phyloP scores from a whole-genome alignment of 1,140 invertebrate species.

The Saccostrea echinata region DNA sequence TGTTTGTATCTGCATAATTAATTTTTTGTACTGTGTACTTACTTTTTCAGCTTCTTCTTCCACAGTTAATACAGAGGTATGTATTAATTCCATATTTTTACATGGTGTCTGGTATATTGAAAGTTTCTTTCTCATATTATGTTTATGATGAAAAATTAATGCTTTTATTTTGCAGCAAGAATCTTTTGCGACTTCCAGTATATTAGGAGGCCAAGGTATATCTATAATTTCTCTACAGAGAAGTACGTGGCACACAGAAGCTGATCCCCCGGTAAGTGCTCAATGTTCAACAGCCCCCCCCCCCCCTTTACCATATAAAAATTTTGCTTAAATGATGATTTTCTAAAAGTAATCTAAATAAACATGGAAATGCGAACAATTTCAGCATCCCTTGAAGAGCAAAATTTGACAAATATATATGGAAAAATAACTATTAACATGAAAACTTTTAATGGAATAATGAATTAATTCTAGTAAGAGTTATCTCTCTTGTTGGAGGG shows the following conservation, averaged over 20 bases:
- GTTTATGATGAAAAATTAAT: background rate
- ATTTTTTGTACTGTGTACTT: background rate
- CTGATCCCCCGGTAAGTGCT: constrained; percentile 73
- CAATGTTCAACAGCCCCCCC: too few relatives aligned
- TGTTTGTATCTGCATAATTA: too few relatives aligned
- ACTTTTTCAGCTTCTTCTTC: constrained; percentile 66
- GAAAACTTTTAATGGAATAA: too few relatives aligned
- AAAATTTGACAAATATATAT: too few relatives aligned
- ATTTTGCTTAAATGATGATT: too few relatives aligned
- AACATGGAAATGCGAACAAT: too few relatives aligned
- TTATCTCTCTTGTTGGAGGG: too few relatives aligned
- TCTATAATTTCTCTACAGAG: constrained; percentile 75
- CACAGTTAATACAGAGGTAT: constrained; percentile 67
- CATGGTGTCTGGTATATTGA: background rate
- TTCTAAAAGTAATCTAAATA: too few relatives aligned
- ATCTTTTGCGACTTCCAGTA: constrained; percentile 47
- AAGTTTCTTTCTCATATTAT: background rate
- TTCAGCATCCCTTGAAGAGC: too few relatives aligned
- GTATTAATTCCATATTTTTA: background rate
- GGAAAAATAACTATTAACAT: too few relatives aligned
- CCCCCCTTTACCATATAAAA: too few relatives aligned
- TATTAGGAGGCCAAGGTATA: constrained; percentile 62
- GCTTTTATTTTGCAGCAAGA: constrained; percentile 45
- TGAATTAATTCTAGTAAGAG: too few relatives aligned
- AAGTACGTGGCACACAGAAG: constrained; percentile 76